Evolutionary conservation across 2,797 vertebrate genomes (phyloP).

Genomic region (Phyllotis vaccarum): DNA sequence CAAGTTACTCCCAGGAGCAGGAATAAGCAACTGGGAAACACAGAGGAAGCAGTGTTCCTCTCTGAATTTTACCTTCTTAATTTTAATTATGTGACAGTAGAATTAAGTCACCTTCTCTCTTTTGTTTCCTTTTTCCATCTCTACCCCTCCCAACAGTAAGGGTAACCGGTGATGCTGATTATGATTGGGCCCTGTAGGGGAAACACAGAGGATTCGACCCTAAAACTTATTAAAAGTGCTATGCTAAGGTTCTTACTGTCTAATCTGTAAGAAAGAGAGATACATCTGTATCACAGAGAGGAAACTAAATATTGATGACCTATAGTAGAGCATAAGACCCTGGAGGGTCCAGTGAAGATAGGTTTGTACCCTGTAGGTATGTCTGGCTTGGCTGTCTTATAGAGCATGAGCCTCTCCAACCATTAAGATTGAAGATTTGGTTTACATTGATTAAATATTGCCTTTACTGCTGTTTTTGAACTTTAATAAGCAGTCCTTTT

Average conservation of each 20-base stretch:
- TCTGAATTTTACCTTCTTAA: slow-evolving; percentile 7
- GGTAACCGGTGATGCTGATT: not conserved
- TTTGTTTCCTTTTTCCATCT: not conserved
- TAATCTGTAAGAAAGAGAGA: not conserved
- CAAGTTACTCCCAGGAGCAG: not conserved
- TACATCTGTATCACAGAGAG: not conserved
- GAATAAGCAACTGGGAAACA: too few species aligned
- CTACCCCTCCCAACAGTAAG: not conserved
- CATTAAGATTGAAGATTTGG: slow-evolving; percentile 33
- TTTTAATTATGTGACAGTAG: slow-evolving; percentile 27
- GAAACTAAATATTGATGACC: not conserved
- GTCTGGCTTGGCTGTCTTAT: not conserved
- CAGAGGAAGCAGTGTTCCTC: not conserved
- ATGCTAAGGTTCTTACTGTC: not conserved
- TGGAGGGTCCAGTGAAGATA: not conserved
- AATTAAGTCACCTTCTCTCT: not conserved
- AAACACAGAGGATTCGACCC: not conserved
- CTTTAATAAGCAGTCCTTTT: not conserved
- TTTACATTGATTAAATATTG: slow-evolving; percentile 39
- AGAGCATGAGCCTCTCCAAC: not conserved
- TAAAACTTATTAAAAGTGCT: not conserved
- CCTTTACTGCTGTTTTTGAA: not conserved
- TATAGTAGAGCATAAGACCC: not conserved
- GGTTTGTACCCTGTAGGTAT: not conserved
- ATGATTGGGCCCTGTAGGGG: slow-evolving; percentile 12